Base-by-base conservation (phyloP, 1,140 invertebrate species). In the Lepidurus couesii region DNA sequence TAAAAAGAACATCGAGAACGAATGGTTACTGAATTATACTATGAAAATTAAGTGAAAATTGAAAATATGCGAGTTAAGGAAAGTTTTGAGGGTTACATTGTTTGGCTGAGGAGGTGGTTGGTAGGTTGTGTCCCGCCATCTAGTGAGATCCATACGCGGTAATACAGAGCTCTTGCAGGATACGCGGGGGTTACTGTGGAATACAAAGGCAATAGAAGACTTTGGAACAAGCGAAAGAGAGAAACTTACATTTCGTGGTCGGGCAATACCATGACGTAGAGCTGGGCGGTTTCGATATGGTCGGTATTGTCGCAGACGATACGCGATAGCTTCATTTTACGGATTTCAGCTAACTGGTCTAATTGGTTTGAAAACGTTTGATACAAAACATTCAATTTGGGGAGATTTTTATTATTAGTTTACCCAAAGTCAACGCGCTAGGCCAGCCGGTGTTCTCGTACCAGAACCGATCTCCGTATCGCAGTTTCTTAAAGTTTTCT, bases 291-390 rank as follows among this genome's bases (percentile, higher is more conserved):
- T 81, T 95, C 92, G 75, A 97, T 92, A 44, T 95, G 88, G 84
- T 98, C 95, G 1, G 93, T 95, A 83, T 98, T 99, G 84, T 98
- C 95, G 85, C 97, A 99, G 77, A 99, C 93, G 47, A 99, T 86
- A 79, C 94, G 89, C 0, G 96, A 91, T 0, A 99, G 86, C 81
- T 91, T 90, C 0, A 91, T 86, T 85, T 97, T 97, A 77, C 94
- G 89, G 76, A 99, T 91, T 86, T 98, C 95, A 79, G 90, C 88
- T 73, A 99, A 84, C 88, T 99, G 97, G 83, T 94, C 94, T 65
- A 65, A 65, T n/a, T n/a, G 16, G 16, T 10, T 65, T 65, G 16
- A 65, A 65, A 13, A 13, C 0, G 16, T 65, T 7, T 3, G 53
- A 16, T 65, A 53, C 21, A 65, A 65, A 10, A 21, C 21, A 34